Evolutionary conservation across 2,797 vertebrate genomes (phyloP).

Genomic region (Falco peregrinus): DNA sequence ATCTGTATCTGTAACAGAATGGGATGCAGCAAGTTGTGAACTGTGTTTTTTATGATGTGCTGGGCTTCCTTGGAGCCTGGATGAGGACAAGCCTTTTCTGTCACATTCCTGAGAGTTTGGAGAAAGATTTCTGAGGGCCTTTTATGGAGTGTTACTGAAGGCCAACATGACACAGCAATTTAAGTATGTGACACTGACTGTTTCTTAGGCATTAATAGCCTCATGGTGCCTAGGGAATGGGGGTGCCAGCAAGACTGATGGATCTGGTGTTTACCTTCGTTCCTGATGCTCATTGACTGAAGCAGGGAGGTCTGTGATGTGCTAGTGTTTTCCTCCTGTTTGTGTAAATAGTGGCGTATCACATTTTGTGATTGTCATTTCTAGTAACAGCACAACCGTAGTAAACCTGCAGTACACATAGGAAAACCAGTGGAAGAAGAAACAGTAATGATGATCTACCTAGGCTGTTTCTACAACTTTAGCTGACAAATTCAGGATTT

Average conservation of each 20-base stretch:
- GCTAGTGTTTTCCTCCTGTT: not conserved
- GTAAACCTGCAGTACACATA: not conserved
- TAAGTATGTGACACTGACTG: not conserved
- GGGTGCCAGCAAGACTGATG: not conserved
- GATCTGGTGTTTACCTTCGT: not conserved
- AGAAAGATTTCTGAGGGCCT: not conserved
- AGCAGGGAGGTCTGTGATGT: not conserved
- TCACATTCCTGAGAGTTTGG: constrained; percentile 1
- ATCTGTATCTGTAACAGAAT: not conserved
- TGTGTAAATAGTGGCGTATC: not conserved
- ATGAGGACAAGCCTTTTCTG: not conserved
- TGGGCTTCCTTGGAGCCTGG: not conserved
- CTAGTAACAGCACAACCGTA: not conserved
- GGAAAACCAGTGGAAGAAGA: not conserved
- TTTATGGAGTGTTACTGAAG: not conserved
- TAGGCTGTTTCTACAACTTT: not conserved
- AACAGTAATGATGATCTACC: not conserved
- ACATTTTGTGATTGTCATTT: not conserved
- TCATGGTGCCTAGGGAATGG: not conserved
- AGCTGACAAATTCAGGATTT: not conserved
- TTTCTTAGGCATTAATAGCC: not conserved
- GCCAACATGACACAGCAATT: not conserved
- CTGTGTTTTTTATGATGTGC: not conserved
- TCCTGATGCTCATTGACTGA: not conserved
- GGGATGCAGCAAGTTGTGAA: not conserved